phyloP scores from a whole-genome alignment of 2,797 vertebrate species.

The Acrossocheilus fasciatus region DNA sequence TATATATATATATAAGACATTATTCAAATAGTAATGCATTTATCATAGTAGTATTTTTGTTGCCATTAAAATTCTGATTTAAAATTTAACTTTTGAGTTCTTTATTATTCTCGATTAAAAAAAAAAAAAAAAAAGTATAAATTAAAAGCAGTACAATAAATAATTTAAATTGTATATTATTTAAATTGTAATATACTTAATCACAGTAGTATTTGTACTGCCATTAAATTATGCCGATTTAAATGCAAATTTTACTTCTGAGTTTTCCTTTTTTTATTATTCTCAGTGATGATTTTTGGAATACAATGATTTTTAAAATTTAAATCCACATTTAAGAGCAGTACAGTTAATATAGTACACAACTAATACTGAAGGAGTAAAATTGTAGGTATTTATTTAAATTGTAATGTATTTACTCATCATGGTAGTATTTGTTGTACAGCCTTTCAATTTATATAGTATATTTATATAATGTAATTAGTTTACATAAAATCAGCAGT shows the following conservation, averaged over 20 bases:
- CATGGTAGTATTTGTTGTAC: not conserved
- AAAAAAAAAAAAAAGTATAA: too few relatives aligned
- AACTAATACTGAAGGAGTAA: not conserved
- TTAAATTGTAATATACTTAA: too few relatives aligned
- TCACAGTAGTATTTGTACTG: not conserved
- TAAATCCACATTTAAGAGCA: not conserved
- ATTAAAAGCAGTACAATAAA: too few relatives aligned
- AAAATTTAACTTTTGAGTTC: too few relatives aligned
- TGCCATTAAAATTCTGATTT: too few relatives aligned
- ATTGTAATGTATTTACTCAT: not conserved
- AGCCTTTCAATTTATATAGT: not conserved
- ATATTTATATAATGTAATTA: not conserved
- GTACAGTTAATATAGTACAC: not conserved
- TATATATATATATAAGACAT: too few relatives aligned
- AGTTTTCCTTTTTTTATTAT: not conserved
- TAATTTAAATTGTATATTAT: too few relatives aligned
- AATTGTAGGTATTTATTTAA: not conserved
- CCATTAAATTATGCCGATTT: not conserved
- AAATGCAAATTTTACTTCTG: not conserved
- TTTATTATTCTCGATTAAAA: too few relatives aligned
- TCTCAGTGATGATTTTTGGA: not conserved
- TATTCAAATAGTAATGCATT: not conserved
- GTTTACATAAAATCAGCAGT: not conserved
- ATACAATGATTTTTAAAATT: not conserved
- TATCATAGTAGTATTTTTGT: not conserved